Conservation (phyloP, 2,113 vertebrate species). For the Ammodytes marinus region DNA sequence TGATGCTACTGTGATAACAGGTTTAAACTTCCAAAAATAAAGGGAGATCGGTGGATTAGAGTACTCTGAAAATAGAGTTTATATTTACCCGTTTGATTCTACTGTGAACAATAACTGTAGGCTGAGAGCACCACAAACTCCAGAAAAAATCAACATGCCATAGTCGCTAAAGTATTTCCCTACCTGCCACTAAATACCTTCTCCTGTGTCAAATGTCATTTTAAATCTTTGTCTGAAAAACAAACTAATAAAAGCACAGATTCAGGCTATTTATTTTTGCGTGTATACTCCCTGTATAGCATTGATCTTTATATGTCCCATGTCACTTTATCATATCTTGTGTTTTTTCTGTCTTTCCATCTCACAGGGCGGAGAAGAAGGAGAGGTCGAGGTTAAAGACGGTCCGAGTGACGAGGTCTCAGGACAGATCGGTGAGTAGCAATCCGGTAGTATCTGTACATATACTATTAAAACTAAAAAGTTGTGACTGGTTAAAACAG, state of each 20-base stretch:
- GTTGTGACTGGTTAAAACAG: background rate
- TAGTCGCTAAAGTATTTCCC: background rate
- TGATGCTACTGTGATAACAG: background rate
- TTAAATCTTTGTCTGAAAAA: background rate
- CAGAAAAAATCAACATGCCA: background rate
- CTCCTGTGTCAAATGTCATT: background rate
- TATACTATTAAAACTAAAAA: background rate
- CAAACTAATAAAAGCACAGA: background rate
- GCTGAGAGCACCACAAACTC: background rate
- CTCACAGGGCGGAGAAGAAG: slow-evolving; percentile 94
- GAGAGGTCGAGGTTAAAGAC: slow-evolving; percentile 95
- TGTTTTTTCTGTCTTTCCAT: background rate
- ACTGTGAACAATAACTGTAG: background rate
- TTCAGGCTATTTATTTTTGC: background rate
- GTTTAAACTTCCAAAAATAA: background rate
- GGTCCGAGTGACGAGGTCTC: slow-evolving; percentile 92
- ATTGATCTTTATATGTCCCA: background rate
- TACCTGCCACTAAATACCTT: background rate
- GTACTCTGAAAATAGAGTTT: background rate
- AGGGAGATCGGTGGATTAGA: background rate
- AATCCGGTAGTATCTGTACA: background rate
- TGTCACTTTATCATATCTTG: no score
- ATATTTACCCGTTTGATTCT: background rate
- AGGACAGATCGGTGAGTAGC: slow-evolving; percentile 95
- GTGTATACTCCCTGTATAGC: background rate